A percentile compares a stretch with the other conserved stretches of the same genome.
Conservation (phyloP, 2,888 invertebrate species). For the Graphium colonna region DNA sequence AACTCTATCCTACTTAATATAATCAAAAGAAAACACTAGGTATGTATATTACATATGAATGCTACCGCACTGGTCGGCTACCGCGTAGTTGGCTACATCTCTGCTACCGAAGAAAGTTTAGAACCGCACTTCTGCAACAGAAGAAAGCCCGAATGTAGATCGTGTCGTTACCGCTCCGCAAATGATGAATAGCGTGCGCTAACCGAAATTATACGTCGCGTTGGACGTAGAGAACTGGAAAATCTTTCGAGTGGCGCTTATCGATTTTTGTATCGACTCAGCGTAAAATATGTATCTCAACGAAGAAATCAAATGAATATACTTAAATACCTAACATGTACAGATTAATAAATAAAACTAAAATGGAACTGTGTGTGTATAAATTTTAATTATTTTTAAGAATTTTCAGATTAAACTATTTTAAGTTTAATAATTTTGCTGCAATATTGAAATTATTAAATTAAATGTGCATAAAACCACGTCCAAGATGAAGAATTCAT, state of each 20-base stretch:
- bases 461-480: too few relatives aligned
- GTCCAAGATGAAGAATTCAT: too few relatives aligned
- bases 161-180: conserved; percentile 55
- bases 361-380: too few relatives aligned
- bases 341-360: too few relatives aligned
- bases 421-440: too few relatives aligned
- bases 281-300: not conserved
- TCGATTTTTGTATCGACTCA: not conserved
- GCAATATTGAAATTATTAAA: too few relatives aligned
- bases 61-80: conserved; percentile 71
- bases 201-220: conserved; percentile 70
- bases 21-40: conserved; percentile 30
- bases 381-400: too few relatives aligned
- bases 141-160: conserved; percentile 59
- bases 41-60: conserved; percentile 28
- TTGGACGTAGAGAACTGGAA: conserved; percentile 46
- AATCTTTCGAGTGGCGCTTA: conserved; percentile 40
- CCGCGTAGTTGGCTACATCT: conserved; percentile 69
- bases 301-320: not conserved
- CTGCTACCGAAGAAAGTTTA: conserved; percentile 43
- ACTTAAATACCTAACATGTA: too few relatives aligned
- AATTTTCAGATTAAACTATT: too few relatives aligned
- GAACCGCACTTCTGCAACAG: conserved; percentile 43
- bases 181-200: conserved; percentile 64
- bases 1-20: conserved; percentile 30